These are phyloP conservation scores for Ommatoiulus sabulosus DNA, from an alignment of 2,888 invertebrate species.

Conservation along the genomic window DNA sequence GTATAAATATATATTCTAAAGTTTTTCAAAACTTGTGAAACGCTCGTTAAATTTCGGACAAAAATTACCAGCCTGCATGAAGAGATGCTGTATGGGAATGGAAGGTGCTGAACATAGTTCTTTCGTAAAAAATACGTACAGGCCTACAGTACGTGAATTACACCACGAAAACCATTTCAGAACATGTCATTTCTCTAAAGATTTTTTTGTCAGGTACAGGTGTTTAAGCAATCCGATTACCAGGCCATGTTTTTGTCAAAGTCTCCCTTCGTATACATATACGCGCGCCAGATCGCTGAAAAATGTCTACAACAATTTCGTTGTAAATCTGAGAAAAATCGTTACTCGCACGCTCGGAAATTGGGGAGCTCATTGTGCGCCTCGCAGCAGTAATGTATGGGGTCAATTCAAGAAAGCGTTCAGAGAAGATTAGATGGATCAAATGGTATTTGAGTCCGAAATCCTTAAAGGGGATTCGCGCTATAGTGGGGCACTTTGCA, in stretches of 20 bases:
- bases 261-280: neutral
- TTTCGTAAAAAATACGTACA: too few species aligned
- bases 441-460: constrained; percentile 50
- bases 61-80: too few species aligned
- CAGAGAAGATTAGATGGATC: constrained; percentile 52
- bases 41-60: too few species aligned
- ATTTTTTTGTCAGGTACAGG: neutral
- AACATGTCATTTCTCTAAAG: neutral
- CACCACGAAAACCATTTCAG: neutral
- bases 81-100: too few species aligned
- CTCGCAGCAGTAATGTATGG: constrained; percentile 1
- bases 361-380: neutral
- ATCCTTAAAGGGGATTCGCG: constrained; percentile 49
- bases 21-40: too few species aligned
- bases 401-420: constrained; percentile 52
- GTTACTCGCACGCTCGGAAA: constrained; percentile 7
- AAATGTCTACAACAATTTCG: constrained; percentile 35
- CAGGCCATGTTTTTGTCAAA: neutral
- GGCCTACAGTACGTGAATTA: too few species aligned
- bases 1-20: too few species aligned
- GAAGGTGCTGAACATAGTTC: too few species aligned
- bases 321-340: constrained; percentile 50
- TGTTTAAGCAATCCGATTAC: constrained; percentile 22
- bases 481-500: neutral
- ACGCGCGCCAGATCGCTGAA: neutral